These are phyloP conservation scores for Drosophila bipectinata DNA, from an alignment of 1,140 invertebrate genomes.

Conservation along the genomic window DNA sequence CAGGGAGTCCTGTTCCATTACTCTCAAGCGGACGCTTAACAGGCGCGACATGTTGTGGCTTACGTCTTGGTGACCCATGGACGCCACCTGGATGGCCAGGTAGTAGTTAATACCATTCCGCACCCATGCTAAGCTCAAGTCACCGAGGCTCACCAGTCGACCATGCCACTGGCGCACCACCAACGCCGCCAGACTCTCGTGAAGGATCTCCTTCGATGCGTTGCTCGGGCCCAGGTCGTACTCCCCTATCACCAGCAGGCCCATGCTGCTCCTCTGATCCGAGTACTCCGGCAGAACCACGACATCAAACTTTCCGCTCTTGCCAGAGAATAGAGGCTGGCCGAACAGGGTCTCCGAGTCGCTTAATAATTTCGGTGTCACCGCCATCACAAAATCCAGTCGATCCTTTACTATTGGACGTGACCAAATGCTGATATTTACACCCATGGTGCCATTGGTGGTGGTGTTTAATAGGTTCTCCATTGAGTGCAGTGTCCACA, in stretches of 20 bases:
- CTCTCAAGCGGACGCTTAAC: slow-evolving; percentile 85
- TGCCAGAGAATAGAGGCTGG: not conserved
- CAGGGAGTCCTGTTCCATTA: slow-evolving; percentile 84
- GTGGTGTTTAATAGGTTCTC: not conserved
- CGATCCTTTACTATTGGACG: not conserved
- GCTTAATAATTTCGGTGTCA: not conserved
- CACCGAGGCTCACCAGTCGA: not conserved
- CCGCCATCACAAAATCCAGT: not conserved
- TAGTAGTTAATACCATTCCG: slow-evolving; percentile 16
- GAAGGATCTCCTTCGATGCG: not conserved
- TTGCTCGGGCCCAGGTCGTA: not conserved
- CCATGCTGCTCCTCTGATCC: not conserved
- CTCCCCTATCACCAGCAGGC: slow-evolving; percentile 13
- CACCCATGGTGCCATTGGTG: not conserved
- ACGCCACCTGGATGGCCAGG: slow-evolving; percentile 7
- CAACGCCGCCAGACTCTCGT: slow-evolving; percentile 3
- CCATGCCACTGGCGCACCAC: slow-evolving; percentile 23
- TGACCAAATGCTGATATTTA: slow-evolving; percentile 4
- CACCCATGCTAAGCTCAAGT: slow-evolving; percentile 2
- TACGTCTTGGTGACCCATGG: slow-evolving; percentile 85
- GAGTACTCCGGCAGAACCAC: slow-evolving; percentile 13
- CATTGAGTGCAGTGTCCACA: slow-evolving; percentile 18
- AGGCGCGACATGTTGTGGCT: slow-evolving; percentile 85
- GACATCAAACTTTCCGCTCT: slow-evolving; percentile 7
- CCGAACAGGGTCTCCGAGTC: not conserved